A percentile compares a stretch with the other conserved stretches of the same genome.
Evolutionary conservation across 2,113 vertebrate genomes (phyloP).

Genomic region (Lutjanus erythropterus): DNA sequence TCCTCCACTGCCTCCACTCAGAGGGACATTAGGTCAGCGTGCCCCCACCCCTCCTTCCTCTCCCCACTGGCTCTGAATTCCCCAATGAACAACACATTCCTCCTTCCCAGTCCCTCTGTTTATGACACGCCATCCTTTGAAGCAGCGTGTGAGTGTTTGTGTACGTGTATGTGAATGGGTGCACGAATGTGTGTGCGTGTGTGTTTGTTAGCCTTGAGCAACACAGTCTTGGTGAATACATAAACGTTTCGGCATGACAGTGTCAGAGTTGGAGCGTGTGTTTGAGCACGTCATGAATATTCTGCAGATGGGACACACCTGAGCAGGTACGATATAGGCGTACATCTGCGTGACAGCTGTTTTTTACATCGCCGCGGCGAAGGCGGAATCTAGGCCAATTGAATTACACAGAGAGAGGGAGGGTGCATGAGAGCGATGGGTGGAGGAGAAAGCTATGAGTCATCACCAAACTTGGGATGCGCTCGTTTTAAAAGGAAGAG

Average conservation of each 20-base stretch:
- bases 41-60: slow-evolving; percentile 63
- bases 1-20: slow-evolving; percentile 48
- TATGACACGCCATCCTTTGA: slow-evolving; percentile 77
- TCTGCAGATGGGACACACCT: slow-evolving; percentile 56
- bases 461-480: slow-evolving; percentile 70
- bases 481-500: slow-evolving; percentile 46
- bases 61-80: slow-evolving; percentile 69
- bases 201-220: slow-evolving; percentile 44
- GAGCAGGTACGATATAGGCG: slow-evolving; percentile 53
- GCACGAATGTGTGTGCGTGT: slow-evolving; percentile 13
- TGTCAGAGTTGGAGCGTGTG: slow-evolving; percentile 7
- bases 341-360: slow-evolving; percentile 76
- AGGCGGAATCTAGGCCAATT: slow-evolving; percentile 49
- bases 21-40: slow-evolving; percentile 72
- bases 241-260: slow-evolving; percentile 58
- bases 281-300: neutral
- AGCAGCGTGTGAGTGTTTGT: slow-evolving; percentile 65
- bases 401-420: slow-evolving; percentile 53
- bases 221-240: slow-evolving; percentile 15
- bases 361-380: neutral
- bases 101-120: slow-evolving; percentile 77
- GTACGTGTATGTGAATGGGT: slow-evolving; percentile 35
- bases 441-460: slow-evolving; percentile 81
- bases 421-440: slow-evolving; percentile 69
- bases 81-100: slow-evolving; percentile 81